Evolutionary conservation across 2,888 invertebrate species (phyloP), one percentile per base, ranked within the genome.

Genomic region (Lissonota sp.): DNA sequence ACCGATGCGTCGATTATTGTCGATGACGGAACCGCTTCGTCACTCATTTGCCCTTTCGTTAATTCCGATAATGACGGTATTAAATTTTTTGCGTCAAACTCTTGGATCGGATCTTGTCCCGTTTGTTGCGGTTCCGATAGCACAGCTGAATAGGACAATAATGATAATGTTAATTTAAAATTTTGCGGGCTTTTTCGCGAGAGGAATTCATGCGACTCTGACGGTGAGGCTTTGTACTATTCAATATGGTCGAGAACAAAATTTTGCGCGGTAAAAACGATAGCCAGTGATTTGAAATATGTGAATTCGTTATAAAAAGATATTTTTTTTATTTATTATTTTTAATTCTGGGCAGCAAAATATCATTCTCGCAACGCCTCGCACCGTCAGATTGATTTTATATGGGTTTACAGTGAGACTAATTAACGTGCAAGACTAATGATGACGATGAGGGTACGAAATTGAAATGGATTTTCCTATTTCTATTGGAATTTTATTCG

Each of bases 51-150:
- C 37, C 5, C 62, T 12, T 46, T 12, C 62, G 39, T 42, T 62
- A 70, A 62, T 58, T 77, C 64, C 53, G 69, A 6, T n/a, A 39
- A 64, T 64, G 57, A 64, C 40, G 63, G 14, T 58, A 67, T 42
- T 69, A 72, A 39, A 70, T 74, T 79, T 26, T 26, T 53, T 39
- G 60, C 7, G n/a, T 40, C 66, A 55, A 78, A 42, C 64, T 80
- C 82, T 6, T 26, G 44, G 64, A 70, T 77, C 70, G 69, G 70
- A 78, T 77, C 79, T 70, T 78, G 71, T 53, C 69, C 67, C 69
- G 66, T 82, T 62, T 70, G 70, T 57, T 57, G 58, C 44, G 72
- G 63, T 62, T 77, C 77, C 79, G 71, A 63, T 67, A 63, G 75
- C 58, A 63, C 74, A 74, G 77, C 80, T 80, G 16, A 49, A 66